Evolutionary conservation across 2,888 invertebrate species (phyloP).

Genomic region (Pachydiplax longipennis): DNA sequence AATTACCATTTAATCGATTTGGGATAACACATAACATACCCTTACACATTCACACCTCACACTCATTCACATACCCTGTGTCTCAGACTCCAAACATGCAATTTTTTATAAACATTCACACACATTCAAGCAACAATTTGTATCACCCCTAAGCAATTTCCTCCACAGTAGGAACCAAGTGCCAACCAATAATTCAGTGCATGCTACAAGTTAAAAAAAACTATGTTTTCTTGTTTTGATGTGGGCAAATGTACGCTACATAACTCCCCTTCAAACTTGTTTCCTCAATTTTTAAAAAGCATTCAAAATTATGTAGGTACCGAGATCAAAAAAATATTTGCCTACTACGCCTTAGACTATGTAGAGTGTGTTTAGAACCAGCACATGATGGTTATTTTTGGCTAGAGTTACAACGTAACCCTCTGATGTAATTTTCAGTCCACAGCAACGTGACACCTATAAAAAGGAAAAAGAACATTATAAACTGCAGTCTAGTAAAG

Average conservation of each 20-base stretch:
- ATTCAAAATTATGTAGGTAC: conserved; percentile 24
- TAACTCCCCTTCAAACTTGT: background rate
- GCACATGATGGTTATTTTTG: conserved; percentile 98
- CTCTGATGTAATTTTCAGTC: conserved; percentile 95
- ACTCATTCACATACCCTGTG: conserved; percentile 42
- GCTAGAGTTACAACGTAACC: conserved; percentile 96
- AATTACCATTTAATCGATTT: conserved; percentile 55
- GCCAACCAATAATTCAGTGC: conserved; percentile 50
- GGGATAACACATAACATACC: conserved; percentile 56
- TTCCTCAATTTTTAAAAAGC: conserved; percentile 12
- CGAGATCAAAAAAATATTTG: conserved; percentile 50
- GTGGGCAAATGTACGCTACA: conserved; percentile 43
- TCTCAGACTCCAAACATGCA: conserved; percentile 17
- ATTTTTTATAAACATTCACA: conserved; percentile 34
- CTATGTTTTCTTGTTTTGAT: conserved; percentile 51
- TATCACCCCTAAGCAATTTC: conserved; percentile 54
- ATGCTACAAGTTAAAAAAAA: conserved; percentile 55
- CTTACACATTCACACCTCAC: conserved; percentile 49
- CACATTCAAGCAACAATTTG: conserved; percentile 48
- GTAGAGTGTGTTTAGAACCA: conserved; percentile 93
- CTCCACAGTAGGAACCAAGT: conserved; percentile 54
- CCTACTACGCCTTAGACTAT: conserved; percentile 76
- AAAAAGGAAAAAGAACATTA: conserved; percentile 48
- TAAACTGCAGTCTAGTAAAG: background rate
- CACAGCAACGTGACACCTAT: conserved; percentile 96